phyloP scores from a whole-genome alignment of 2,797 vertebrate species.

The Sciurus vulgaris region DNA sequence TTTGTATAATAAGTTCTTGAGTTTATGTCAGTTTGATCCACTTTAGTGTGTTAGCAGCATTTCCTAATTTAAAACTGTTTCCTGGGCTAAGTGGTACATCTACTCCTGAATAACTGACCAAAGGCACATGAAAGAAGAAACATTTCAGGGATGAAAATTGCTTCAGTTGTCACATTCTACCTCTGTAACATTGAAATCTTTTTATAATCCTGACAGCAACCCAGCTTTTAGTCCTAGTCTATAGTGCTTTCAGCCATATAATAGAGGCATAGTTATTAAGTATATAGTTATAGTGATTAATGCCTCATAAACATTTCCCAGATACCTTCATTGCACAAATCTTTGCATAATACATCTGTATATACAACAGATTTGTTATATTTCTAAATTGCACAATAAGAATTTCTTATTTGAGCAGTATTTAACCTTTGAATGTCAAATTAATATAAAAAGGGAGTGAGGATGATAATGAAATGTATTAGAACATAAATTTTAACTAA shows the following conservation, averaged over 20 bases:
- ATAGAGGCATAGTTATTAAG: not conserved
- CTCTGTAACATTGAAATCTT: constrained; percentile 16
- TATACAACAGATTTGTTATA: constrained; percentile 42
- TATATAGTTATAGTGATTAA: constrained; percentile 1
- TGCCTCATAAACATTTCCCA: constrained; percentile 52
- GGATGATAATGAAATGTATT: constrained; percentile 59
- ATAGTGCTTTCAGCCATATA: not conserved
- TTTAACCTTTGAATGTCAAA: constrained; percentile 70
- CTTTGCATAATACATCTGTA: constrained; percentile 47
- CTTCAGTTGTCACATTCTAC: not conserved
- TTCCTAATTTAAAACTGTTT: constrained; percentile 53
- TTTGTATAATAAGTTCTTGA: constrained; percentile 13
- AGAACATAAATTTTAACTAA: constrained; percentile 7
- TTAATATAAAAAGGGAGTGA: constrained; percentile 52
- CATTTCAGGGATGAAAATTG: constrained; percentile 56
- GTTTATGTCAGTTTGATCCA: constrained; percentile 29
- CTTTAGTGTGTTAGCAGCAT: constrained; percentile 38
- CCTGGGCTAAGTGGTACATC: not conserved
- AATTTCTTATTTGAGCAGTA: constrained; percentile 51
- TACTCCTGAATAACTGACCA: constrained; percentile 60
- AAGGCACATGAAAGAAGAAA: constrained; percentile 63
- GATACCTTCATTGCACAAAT: constrained; percentile 18
- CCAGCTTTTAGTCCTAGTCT: constrained; percentile 59
- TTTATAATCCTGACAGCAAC: constrained; percentile 32
- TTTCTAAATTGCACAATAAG: constrained; percentile 5